Percentiles rank a stretch among this genome's conserved stretches.
Conservation (phyloP, 2,797 vertebrate genomes). For the Micromesistius poutassou region DNA sequence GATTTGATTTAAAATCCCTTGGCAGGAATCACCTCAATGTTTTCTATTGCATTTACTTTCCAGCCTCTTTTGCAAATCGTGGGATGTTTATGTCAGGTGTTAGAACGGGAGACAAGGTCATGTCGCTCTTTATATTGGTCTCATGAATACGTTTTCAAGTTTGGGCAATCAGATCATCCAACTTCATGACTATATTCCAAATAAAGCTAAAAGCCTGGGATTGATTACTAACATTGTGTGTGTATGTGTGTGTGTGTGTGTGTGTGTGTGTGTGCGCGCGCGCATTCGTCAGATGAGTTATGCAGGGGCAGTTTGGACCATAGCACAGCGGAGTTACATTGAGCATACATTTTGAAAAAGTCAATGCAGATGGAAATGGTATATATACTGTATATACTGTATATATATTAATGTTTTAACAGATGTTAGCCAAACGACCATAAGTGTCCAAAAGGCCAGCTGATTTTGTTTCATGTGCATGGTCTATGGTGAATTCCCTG, state of each 20-base stretch:
- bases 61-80: slow-evolving; percentile 6
- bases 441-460: not conserved
- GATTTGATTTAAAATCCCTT: not conserved
- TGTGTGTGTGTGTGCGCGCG: not conserved
- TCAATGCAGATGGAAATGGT: not conserved
- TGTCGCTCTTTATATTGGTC: slow-evolving; percentile 38
- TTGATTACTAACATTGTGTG: slow-evolving; percentile 25
- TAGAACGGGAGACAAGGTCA: slow-evolving; percentile 33
- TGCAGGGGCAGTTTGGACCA: not conserved
- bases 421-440: not conserved
- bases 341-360: not conserved
- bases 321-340: not conserved
- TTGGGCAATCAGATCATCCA: slow-evolving; percentile 26
- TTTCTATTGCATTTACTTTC: slow-evolving; percentile 26
- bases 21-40: not conserved
- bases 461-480: not conserved
- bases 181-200: slow-evolving; percentile 24
- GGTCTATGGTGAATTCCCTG: not conserved
- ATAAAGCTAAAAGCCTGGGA: slow-evolving; percentile 29
- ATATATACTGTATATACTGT: not conserved
- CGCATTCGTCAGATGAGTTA: not conserved
- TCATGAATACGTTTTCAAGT: slow-evolving; percentile 38
- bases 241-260: slow-evolving; percentile 9
- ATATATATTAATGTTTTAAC: not conserved
- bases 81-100: slow-evolving; percentile 25